Evolutionary conservation across 2,888 invertebrate species (phyloP), one percentile per base, ranked within the genome.

Genomic region (Sinelater perroti): DNA sequence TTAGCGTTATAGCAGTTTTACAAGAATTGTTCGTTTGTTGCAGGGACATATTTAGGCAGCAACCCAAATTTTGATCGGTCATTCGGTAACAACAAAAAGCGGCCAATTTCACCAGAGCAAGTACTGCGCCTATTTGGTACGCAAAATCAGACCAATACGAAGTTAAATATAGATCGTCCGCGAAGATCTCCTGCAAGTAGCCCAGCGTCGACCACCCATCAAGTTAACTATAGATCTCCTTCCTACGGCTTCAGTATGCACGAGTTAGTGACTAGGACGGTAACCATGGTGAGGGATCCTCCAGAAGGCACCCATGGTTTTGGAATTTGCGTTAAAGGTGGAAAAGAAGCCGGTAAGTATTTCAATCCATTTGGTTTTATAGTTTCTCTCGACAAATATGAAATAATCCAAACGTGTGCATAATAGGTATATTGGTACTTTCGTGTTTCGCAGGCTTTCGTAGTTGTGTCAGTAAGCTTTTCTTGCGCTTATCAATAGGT

Each of bases 281-380:
- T 93, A 74, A 90, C 89, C 78, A 93, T 93, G 92, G 87, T 89
- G 69, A 82, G 92, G 63, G 91, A 92, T 75, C 87, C 87, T 49
- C 87, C 89, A 61, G 90, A 91, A 74, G 87, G 87, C 68, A 85
- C 87, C 36, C 93, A 92, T 76, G 93, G 93, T 59, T 93, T 93
- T 80, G 93, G 93, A 61, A 93, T 93, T 74, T 93, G 93, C 82
- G 93, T 93, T 75, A 93, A 93, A 80, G 93, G 93, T 72, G 93
- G 93, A 68, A 92, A 92, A 81, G 92, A 93, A 79, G 89, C 92
- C 78, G 92, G 93, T 92, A 77, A 79, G 76, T 58, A n/a, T n/a
- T n/a, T n/a, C n/a, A n/a, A n/a, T n/a, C n/a, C n/a, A n/a, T n/a
- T n/a, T n/a, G n/a, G n/a, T n/a, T n/a, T n/a, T n/a, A n/a, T n/a